Conservation (phyloP, 2,113 vertebrate species). For the Oceanites oceanicus region DNA sequence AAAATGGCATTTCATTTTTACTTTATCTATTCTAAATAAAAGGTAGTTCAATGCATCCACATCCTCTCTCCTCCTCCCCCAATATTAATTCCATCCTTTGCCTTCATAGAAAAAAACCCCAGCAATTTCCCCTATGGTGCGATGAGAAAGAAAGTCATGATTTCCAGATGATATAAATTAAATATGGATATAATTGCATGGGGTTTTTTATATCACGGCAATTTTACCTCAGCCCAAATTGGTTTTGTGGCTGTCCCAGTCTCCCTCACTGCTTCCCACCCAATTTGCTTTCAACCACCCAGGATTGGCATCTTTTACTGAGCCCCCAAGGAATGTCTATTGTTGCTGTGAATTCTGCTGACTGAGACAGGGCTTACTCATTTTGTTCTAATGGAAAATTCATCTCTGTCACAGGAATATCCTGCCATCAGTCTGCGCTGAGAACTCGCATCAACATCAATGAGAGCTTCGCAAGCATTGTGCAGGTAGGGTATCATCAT, state of each 20-base stretch:
- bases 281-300: conserved; percentile 30
- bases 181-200: not conserved
- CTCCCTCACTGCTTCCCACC: not conserved
- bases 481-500: conserved; percentile 30
- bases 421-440: conserved; percentile 7
- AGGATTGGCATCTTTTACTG: conserved; percentile 10
- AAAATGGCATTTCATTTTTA: not conserved
- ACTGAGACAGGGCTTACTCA: conserved; percentile 43
- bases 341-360: conserved; percentile 46
- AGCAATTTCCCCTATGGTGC: not conserved
- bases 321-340: not conserved
- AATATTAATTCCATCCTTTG: not conserved
- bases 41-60: not conserved
- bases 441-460: not conserved
- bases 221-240: not conserved
- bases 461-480: not conserved
- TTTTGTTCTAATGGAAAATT: conserved; percentile 62
- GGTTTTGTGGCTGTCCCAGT: not conserved
- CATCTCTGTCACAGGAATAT: conserved; percentile 43
- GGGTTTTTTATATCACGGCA: not conserved
- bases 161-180: not conserved
- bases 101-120: not conserved
- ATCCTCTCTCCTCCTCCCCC: not conserved
- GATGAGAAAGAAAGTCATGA: not conserved
- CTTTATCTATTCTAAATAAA: not conserved